A percentile compares a stretch with the other conserved stretches of the same genome.
These are phyloP conservation scores for Anorthoa munda DNA, from an alignment of 2,888 invertebrate genomes.

Conservation along the genomic window DNA sequence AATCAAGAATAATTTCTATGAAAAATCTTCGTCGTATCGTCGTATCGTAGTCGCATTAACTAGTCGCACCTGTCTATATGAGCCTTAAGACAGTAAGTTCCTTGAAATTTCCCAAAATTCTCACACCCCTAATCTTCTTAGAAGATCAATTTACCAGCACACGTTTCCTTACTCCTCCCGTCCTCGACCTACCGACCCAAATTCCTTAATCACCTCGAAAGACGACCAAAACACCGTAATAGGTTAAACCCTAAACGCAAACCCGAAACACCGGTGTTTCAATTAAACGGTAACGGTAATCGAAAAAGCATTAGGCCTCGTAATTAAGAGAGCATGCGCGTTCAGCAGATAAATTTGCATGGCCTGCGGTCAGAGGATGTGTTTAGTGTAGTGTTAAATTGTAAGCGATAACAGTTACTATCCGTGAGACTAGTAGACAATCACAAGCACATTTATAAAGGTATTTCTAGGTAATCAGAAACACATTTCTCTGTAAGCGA, in stretches of 20 bases:
- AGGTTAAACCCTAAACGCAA: conserved; percentile 41
- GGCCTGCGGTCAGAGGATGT: conserved; percentile 73
- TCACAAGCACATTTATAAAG: background rate
- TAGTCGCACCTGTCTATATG: no score
- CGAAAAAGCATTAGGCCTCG: conserved; percentile 85
- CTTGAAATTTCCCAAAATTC: no score
- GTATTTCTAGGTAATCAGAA: no score
- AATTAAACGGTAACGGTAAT: conserved; percentile 78
- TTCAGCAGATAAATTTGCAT: conserved; percentile 82
- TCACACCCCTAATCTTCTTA: background rate
- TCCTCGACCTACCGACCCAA: conserved; percentile 48
- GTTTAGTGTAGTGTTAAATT: conserved; percentile 11
- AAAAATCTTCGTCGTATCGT: no score
- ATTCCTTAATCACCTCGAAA: conserved; percentile 58
- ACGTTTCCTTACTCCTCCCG: background rate
- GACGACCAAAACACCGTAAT: conserved; percentile 48
- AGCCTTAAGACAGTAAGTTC: no score
- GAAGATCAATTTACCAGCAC: conserved; percentile 4
- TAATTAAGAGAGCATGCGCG: conserved; percentile 85
- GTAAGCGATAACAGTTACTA: conserved; percentile 4
- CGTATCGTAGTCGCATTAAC: no score
- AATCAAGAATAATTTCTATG: no score
- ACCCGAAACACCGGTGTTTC: conserved; percentile 61
- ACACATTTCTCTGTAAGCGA: no score
- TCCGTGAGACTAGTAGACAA: background rate